Evolutionary conservation across 2,797 vertebrate species (phyloP).

Genomic region (Chaenodraco wilsoni): DNA sequence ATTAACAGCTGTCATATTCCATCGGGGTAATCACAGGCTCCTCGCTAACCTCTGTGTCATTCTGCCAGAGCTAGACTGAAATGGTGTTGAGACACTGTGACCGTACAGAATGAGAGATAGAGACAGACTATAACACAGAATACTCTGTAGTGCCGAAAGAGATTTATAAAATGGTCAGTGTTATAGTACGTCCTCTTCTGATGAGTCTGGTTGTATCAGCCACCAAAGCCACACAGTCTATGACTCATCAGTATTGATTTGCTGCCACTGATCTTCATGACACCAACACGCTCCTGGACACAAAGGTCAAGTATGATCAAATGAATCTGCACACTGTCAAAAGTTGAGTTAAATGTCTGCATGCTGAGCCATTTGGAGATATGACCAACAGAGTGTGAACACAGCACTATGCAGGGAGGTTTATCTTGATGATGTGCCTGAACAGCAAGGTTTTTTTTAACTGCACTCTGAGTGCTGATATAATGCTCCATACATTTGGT

Average conservation of each 20-base stretch:
- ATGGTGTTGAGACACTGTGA: conserved; percentile 42
- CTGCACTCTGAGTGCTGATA: conserved; percentile 19
- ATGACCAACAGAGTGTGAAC: conserved; percentile 33
- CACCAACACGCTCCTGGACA: conserved; percentile 47
- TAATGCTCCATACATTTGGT: conserved; percentile 25
- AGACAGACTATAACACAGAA: conserved; percentile 33
- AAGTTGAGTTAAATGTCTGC: conserved; percentile 45
- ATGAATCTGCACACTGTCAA: conserved; percentile 43
- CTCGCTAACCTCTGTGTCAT: conserved; percentile 29
- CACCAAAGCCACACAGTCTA: conserved; percentile 57
- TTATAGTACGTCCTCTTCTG: conserved; percentile 60
- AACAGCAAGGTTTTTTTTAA: conserved; percentile 30
- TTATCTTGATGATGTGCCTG: conserved; percentile 28
- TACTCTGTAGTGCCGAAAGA: conserved; percentile 8
- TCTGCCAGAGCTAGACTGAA: conserved; percentile 25
- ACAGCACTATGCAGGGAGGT: conserved; percentile 7
- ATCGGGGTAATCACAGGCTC: conserved; percentile 46
- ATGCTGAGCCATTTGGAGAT: conserved; percentile 30
- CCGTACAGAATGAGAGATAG: conserved; percentile 30
- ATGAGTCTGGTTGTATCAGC: conserved; percentile 57
- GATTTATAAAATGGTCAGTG: conserved; percentile 62
- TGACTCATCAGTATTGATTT: conserved; percentile 75
- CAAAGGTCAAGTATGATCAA: conserved; percentile 71
- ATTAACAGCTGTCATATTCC: conserved; percentile 58
- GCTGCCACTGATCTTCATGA: conserved; percentile 65